Evolutionary conservation across 2,797 vertebrate genomes (phyloP), one percentile per base, ranked within the genome.

Genomic region (Florisuga fusca): DNA sequence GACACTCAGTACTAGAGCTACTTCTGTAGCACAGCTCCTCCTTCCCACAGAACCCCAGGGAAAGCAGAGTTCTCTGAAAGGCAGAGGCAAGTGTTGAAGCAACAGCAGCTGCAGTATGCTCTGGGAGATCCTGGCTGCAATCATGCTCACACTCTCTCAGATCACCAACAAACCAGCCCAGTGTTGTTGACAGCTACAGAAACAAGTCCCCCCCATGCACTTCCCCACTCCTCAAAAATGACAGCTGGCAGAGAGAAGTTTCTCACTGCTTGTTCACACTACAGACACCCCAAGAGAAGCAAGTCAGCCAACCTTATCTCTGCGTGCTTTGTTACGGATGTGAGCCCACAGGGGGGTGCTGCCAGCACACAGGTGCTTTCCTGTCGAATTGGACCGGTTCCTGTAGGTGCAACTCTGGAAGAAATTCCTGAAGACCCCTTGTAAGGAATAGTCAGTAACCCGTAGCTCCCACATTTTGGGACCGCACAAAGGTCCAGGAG

Each of bases 291-390:
- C 61, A 27, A 18, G 78, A 75, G 1, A 33, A 54, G 71, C 7
- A 6, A 54, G 50, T 1, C 41, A 21, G 95, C 97, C 94, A 88
- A 98, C 97, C 98, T 98, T 97, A 31, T 95, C 94, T 84, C 89
- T 90, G 93, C 41, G 82, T 87, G 31, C 50, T 89, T 79, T 91
- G 94, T 53, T 78, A 22, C 91, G 80, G 81, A 97, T 9, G 6
- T 85, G 88, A 54, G 89, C 92, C 96, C 97, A 97, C 64, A 97
- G 93, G 0, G 89, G 23, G 38, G 68, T 19, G 77, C 94, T 85
- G 31, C 75, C 59, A 5, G 82, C 68, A 71, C 91, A 86, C 45
- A 53, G 19, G 46, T 19, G 82, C 62, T 71, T 95, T 21, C 97
- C 89, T 2, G 87, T 2, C 0, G 64, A 73, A 23, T 7, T 14